Conservation (phyloP, 2,888 invertebrate genomes). For the Athalia circularis region DNA sequence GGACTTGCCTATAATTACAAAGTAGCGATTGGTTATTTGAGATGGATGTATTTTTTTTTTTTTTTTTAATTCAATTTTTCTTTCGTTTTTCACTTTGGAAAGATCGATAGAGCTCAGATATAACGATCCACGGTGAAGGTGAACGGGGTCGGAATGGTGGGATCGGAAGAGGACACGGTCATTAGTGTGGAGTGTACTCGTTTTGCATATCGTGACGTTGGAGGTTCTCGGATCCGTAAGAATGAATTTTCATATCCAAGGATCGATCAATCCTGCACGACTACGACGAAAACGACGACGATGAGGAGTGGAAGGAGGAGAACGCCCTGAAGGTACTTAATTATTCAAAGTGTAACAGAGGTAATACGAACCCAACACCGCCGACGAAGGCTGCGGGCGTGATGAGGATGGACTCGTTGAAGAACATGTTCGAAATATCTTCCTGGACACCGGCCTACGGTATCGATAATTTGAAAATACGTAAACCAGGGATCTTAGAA, state of each 20-base stretch:
- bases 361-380: constrained; percentile 53
- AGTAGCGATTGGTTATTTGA: not conserved
- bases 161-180: constrained; percentile 31
- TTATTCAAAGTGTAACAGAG: constrained; percentile 33
- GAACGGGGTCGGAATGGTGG: constrained; percentile 8
- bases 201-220: constrained; percentile 22
- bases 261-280: constrained; percentile 28
- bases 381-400: constrained; percentile 67
- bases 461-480: not conserved
- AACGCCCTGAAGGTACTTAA: too few species aligned
- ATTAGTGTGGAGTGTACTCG: constrained; percentile 35
- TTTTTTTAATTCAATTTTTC: not conserved
- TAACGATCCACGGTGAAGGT: constrained; percentile 1
- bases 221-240: constrained; percentile 16
- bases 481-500: not conserved
- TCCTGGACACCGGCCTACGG: not conserved
- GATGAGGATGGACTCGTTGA: constrained; percentile 65
- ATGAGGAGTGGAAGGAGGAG: too few species aligned
- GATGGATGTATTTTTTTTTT: not conserved
- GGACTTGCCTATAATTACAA: constrained; percentile 59
- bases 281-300: not conserved
- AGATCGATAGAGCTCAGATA: not conserved
- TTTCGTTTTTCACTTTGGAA: not conserved
- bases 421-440: constrained; percentile 58
- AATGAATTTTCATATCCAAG: constrained; percentile 40